Evolutionary conservation across 2,797 vertebrate species (phyloP).

Genomic region (Bothrops alternatus): DNA sequence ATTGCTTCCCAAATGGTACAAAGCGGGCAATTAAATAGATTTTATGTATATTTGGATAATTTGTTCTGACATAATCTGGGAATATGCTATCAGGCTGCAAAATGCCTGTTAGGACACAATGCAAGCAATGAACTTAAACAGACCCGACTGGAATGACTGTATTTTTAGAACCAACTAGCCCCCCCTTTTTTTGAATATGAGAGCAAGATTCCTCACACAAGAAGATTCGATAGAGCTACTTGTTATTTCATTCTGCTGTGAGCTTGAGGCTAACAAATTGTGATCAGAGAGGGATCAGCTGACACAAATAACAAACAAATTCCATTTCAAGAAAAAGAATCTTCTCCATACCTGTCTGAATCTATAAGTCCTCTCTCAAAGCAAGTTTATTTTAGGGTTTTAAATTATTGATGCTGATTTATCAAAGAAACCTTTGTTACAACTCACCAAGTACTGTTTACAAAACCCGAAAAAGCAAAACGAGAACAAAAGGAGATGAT

Average conservation of each 20-base stretch:
- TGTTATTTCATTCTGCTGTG: not conserved
- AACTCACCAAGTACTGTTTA: not conserved
- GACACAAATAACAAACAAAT: not conserved
- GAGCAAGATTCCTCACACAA: not conserved
- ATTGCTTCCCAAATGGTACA: not conserved
- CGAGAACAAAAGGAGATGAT: not conserved
- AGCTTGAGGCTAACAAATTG: not conserved
- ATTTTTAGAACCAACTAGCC: not conserved
- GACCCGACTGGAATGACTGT: not conserved
- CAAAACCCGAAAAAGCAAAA: not conserved
- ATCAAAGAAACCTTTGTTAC: not conserved
- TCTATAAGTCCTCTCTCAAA: not conserved
- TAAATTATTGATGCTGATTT: not conserved
- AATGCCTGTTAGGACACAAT: not conserved
- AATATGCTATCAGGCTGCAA: not conserved
- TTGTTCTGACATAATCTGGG: not conserved
- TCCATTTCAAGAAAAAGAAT: not conserved
- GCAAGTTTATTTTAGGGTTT: not conserved
- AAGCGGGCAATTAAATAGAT: not conserved
- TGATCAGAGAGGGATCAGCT: not conserved
- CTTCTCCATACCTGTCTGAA: not conserved
- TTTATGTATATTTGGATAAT: not conserved
- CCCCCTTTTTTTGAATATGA: not conserved
- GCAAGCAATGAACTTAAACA: not conserved
- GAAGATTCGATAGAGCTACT: slow-evolving; percentile 3